Evolutionary conservation across 2,888 invertebrate species (phyloP).

Genomic region (Caenorhabditis sulstoni): DNA sequence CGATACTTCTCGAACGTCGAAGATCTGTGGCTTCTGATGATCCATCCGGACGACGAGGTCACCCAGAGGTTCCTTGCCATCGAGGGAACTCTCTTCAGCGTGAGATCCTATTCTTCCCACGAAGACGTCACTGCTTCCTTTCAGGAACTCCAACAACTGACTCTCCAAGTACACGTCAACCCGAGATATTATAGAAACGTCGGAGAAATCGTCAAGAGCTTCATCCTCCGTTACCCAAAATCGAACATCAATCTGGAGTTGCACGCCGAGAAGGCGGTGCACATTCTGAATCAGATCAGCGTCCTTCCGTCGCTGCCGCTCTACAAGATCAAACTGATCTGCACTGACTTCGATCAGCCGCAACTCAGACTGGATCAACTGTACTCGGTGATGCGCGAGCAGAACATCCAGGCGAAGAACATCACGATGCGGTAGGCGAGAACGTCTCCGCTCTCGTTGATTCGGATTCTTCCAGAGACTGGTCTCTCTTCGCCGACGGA

Average conservation of each 20-base stretch:
- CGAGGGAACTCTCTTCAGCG: slow-evolving; percentile 64
- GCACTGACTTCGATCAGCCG: slow-evolving; percentile 70
- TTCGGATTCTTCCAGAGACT: slow-evolving; percentile 54
- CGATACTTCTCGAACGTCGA: slow-evolving; percentile 68
- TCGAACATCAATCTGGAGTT: slow-evolving; percentile 64
- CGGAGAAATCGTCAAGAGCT: slow-evolving; percentile 56
- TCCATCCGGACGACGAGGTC: slow-evolving; percentile 59
- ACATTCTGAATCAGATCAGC: slow-evolving; percentile 65
- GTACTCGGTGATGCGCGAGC: slow-evolving; percentile 59
- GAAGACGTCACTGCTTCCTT: not conserved
- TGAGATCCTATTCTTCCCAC: slow-evolving; percentile 24
- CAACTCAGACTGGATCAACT: slow-evolving; percentile 63
- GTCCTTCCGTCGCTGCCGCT: slow-evolving; percentile 58
- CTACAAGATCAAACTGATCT: slow-evolving; percentile 68
- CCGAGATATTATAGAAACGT: slow-evolving; percentile 56
- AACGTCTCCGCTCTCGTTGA: not conserved
- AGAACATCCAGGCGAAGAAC: slow-evolving; percentile 66
- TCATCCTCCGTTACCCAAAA: slow-evolving; percentile 64
- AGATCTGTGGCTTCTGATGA: slow-evolving; percentile 68
- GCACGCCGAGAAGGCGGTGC: slow-evolving; percentile 61
- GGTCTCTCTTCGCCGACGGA: slow-evolving; percentile 68
- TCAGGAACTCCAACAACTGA: slow-evolving; percentile 63
- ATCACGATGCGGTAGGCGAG: slow-evolving; percentile 64
- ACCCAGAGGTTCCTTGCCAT: slow-evolving; percentile 53
- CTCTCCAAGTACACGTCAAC: slow-evolving; percentile 67